These are phyloP conservation scores for Adelges cooleyi DNA, from an alignment of 1,140 invertebrate species.

Conservation along the genomic window DNA sequence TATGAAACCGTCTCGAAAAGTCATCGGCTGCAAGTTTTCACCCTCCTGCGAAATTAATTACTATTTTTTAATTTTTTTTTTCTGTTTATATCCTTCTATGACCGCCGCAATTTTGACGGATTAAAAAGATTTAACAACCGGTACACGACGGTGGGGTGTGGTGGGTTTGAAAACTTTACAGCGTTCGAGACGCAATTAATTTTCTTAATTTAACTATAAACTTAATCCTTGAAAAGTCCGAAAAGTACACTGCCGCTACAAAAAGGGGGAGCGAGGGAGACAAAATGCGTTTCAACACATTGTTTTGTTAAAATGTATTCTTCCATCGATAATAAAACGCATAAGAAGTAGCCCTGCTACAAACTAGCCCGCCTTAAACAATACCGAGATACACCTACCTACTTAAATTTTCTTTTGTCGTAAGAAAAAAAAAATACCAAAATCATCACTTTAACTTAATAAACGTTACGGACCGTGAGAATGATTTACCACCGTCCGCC, in stretches of 20 bases:
- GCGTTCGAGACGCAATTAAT: constrained; percentile 10
- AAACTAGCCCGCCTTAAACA: too few species aligned
- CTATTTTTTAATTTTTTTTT: not conserved
- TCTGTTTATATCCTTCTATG: not conserved
- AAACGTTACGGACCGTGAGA: too few species aligned
- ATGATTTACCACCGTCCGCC: too few species aligned
- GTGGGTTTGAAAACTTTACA: constrained; percentile 15
- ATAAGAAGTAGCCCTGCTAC: too few species aligned
- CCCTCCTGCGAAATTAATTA: constrained; percentile 7
- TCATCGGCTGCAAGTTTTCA: not conserved
- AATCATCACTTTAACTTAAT: too few species aligned
- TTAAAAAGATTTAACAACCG: constrained; percentile 16
- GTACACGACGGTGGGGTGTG: not conserved
- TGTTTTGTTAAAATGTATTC: too few species aligned
- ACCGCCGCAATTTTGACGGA: constrained; percentile 1
- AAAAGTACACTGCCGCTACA: not conserved
- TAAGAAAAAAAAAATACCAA: too few species aligned
- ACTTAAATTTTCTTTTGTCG: too few species aligned
- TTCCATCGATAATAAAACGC: too few species aligned
- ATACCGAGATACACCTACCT: too few species aligned
- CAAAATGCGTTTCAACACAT: too few species aligned
- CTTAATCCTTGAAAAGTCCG: not conserved
- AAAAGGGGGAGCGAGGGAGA: too few species aligned
- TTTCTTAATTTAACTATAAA: constrained; percentile 11
- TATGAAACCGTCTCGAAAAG: constrained; percentile 9